Base-by-base conservation (phyloP, 2,888 invertebrate species). In the Parasteatoda lunata region DNA sequence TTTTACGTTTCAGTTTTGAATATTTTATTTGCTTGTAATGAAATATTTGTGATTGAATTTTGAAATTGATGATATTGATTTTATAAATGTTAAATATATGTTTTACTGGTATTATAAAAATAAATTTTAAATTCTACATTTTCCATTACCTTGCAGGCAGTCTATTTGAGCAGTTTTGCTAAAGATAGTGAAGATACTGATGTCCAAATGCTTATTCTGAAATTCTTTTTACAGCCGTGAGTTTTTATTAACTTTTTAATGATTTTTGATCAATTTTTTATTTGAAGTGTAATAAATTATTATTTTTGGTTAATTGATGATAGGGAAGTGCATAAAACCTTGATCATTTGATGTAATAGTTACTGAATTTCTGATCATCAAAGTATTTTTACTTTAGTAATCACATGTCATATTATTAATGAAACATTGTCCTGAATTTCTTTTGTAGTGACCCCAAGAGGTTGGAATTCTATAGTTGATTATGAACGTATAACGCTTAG, bases 201-300 rank as follows among this genome's bases (percentile, higher is more conserved):
- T 15, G 30, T 84, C 8, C 88, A 88, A n/a, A 59, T 88, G 45
- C 52, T 72, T 8, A 59, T 88, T 68, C 59, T 88, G 49, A 88
- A 88, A 59, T 66, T 72, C 15, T 84, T 84, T 30, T 59, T 88
- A 47, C 80, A 84, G 15, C 47, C 69, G 88, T 88, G 84, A 80
- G 88, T 76, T 15, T 75, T 30, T 47, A 13, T 71, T 49, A 9
- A 8, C 47, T 15, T 59, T 45, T 47, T 3, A 64, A 7, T 6
- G 47, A 48, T 54, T 65, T 65, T 73, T 15, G 8, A 7, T n/a
- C 3, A 13, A 4, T 6, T 69, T 45, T 7, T 69, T 52, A 13
- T 77, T 45, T 51, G 4, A 7, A 51, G 9, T 13, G 30, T 9
- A n/a, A 65, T 9, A 51, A 13, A 15, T 45, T 15, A 8, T 6